phyloP scores from a whole-genome alignment of 2,113 vertebrate species.

The Noctilio leporinus region DNA sequence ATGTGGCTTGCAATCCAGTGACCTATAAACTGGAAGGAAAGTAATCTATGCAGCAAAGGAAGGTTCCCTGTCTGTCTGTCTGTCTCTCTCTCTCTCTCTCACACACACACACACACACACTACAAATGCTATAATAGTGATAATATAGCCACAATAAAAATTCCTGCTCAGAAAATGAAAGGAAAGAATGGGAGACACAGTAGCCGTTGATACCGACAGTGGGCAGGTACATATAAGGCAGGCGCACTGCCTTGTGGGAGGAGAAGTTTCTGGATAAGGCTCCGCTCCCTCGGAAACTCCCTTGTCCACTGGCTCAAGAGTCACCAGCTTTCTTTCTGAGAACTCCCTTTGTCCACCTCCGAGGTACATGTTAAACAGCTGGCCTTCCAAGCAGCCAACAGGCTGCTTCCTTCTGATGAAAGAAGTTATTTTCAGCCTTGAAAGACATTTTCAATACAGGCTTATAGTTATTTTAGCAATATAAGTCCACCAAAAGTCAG shows the following conservation, averaged over 20 bases:
- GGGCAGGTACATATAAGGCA: background rate
- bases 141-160: background rate
- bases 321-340: background rate
- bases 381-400: background rate
- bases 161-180: background rate
- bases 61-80: background rate
- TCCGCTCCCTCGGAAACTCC: too few species aligned
- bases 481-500: background rate
- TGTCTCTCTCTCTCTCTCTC: background rate
- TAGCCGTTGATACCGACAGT: fast-evolving
- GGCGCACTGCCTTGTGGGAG: too few species aligned
- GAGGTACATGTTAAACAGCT: background rate
- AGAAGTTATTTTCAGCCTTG: background rate
- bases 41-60: background rate
- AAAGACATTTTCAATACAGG: background rate
- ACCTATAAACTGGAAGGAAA: background rate
- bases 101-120: background rate
- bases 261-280: background rate
- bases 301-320: background rate
- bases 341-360: background rate
- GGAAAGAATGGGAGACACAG: background rate
- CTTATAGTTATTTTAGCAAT: background rate
- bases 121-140: background rate
- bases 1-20: background rate
- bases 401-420: background rate